phyloP scores from a whole-genome alignment of 30 jellyfish, hydroid and myxozoan genomes.

The Aurelia aurita region DNA sequence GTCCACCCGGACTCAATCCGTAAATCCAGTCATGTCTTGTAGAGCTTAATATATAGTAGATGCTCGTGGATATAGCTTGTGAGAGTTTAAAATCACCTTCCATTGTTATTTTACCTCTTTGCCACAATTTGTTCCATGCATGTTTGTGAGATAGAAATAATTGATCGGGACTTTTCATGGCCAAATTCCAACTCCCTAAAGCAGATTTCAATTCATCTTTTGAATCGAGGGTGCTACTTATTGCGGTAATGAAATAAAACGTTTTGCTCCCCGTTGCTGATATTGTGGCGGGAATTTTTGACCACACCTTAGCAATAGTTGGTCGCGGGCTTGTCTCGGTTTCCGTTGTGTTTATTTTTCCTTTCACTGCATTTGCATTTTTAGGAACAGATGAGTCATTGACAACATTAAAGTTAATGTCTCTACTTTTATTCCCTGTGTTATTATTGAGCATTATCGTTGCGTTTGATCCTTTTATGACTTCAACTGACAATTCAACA shows the following conservation, averaged over 20 bases:
- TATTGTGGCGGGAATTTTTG: slow-evolving; percentile 38
- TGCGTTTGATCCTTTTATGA: not conserved
- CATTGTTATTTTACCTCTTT: slow-evolving; percentile 29
- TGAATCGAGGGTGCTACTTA: slow-evolving; percentile 41
- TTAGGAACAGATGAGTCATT: too few species aligned
- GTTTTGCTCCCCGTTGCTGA: not conserved
- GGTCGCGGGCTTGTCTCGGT: slow-evolving; percentile 21
- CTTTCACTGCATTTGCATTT: slow-evolving; percentile 13
- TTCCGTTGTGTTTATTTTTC: slow-evolving; percentile 48
- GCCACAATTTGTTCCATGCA: slow-evolving; percentile 49
- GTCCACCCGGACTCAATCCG: slow-evolving; percentile 81
- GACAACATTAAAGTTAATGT: slow-evolving; percentile 31
- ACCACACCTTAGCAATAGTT: slow-evolving; percentile 33
- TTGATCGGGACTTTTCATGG: not conserved
- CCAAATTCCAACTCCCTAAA: slow-evolving; percentile 29
- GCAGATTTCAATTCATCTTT: slow-evolving; percentile 32
- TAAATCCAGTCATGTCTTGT: slow-evolving; percentile 62
- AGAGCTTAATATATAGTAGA: slow-evolving; percentile 56
- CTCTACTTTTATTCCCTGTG: slow-evolving; percentile 35
- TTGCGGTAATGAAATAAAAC: slow-evolving; percentile 37
- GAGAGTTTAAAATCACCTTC: slow-evolving; percentile 40
- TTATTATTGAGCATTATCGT: slow-evolving; percentile 1
- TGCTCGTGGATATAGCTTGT: slow-evolving; percentile 43
- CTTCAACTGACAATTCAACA: slow-evolving; percentile 5
- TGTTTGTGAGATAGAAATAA: slow-evolving; percentile 9